Conservation (phyloP, 2,797 vertebrate species). For the Muraenolepis orangiensis region DNA sequence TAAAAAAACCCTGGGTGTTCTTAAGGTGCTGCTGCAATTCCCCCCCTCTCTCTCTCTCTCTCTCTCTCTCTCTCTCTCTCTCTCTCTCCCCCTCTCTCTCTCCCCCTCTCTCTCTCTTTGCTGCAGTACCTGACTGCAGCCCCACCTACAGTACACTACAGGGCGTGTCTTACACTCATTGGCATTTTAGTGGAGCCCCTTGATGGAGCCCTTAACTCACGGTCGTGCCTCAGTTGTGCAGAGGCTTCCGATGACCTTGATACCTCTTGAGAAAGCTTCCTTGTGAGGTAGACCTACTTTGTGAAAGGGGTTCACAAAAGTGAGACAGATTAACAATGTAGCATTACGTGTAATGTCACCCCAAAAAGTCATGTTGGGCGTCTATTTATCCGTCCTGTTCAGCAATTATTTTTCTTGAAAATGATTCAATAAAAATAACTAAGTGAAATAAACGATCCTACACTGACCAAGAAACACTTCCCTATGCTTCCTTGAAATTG, state of each 20-base stretch:
- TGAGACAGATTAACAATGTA: background rate
- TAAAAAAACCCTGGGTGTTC: background rate
- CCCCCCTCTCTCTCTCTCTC: background rate
- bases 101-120: background rate
- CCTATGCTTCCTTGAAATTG: too few relatives aligned
- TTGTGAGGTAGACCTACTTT: background rate
- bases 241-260: background rate
- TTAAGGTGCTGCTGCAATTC: background rate
- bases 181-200: background rate
- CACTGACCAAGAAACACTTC: too few relatives aligned
- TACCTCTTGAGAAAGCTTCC: background rate
- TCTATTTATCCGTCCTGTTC: background rate
- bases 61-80: constrained; percentile 1
- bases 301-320: background rate
- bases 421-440: too few relatives aligned
- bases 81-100: constrained; percentile 1
- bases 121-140: background rate
- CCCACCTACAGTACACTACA: background rate
- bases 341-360: background rate
- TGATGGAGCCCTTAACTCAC: background rate
- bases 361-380: background rate
- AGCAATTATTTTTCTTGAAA: too few relatives aligned
- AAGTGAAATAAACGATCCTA: too few relatives aligned
- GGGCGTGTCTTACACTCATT: background rate
- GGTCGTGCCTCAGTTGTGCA: background rate